These are phyloP conservation scores for Hyposoter dolosus DNA, from an alignment of 2,888 invertebrate species.

Conservation along the genomic window DNA sequence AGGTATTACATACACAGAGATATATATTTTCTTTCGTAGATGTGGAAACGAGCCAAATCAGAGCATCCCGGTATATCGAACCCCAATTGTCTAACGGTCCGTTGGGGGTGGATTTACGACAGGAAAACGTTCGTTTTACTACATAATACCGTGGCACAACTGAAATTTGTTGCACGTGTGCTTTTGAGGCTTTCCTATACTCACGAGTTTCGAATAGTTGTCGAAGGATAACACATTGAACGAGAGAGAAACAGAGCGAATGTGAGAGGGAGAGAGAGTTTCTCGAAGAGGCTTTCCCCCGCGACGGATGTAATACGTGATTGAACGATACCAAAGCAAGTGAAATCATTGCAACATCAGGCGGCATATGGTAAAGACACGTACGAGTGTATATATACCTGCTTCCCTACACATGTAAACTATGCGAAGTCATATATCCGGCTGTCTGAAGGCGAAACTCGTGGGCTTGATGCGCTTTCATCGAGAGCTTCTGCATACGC, in stretches of 20 bases:
- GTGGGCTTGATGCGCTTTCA: conserved; percentile 24
- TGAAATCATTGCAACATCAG: conserved; percentile 34
- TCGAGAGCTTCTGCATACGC: conserved; percentile 41
- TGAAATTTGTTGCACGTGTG: conserved; percentile 25
- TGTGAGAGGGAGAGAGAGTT: conserved; percentile 9
- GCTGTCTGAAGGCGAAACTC: conserved; percentile 9
- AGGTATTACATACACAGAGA: conserved; percentile 4
- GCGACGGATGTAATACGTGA: conserved; percentile 42
- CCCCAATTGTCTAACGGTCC: conserved; percentile 32
- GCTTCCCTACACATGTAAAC: neutral
- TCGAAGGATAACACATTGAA: conserved; percentile 57
- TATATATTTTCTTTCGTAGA: conserved; percentile 44
- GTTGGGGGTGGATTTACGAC: conserved; percentile 24
- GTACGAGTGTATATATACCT: conserved; percentile 1
- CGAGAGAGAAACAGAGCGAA: neutral
- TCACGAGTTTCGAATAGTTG: conserved; percentile 57
- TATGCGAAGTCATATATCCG: conserved; percentile 47
- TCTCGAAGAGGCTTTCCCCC: conserved; percentile 42
- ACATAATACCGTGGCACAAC: conserved; percentile 30
- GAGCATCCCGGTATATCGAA: conserved; percentile 30
- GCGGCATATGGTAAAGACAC: conserved; percentile 35
- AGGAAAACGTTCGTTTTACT: conserved; percentile 48
- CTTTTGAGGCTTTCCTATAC: neutral
- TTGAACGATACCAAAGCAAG: conserved; percentile 56
- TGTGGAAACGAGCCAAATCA: conserved; percentile 29